A percentile compares a stretch with the other conserved stretches of the same genome.
phyloP scores from a whole-genome alignment of 2,797 vertebrate species.

The Psittacula echo region DNA sequence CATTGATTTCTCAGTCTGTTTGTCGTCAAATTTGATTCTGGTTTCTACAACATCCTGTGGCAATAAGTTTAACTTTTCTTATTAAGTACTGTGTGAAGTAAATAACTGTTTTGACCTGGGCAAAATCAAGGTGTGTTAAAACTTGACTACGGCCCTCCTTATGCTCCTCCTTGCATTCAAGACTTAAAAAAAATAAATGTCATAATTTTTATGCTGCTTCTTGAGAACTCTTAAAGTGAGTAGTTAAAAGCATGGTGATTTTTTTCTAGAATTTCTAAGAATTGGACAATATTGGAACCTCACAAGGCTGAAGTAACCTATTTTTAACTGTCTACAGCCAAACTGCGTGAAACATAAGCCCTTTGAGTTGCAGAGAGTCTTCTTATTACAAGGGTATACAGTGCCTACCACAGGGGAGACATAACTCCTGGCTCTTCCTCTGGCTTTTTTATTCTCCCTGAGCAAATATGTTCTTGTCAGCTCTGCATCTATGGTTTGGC shows the following conservation, averaged over 20 bases:
- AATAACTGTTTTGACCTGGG: background rate
- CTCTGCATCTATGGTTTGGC: conserved; percentile 40
- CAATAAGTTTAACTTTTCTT: background rate
- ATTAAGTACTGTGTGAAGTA: background rate
- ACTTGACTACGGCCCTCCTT: fast-evolving
- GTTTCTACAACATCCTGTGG: background rate
- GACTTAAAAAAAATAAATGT: background rate
- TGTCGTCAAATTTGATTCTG: background rate
- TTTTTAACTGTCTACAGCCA: background rate
- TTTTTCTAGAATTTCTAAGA: background rate
- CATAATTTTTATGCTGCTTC: background rate
- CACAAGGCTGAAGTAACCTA: background rate
- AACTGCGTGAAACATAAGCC: background rate
- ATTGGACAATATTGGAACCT: background rate
- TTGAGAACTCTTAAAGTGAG: background rate
- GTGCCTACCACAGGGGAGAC: conserved; percentile 47
- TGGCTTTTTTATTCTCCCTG: conserved; percentile 47
- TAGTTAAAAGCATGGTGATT: background rate
- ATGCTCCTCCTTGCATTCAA: background rate
- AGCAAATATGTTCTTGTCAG: conserved; percentile 60
- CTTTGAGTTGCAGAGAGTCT: background rate
- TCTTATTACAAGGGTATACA: conserved; percentile 40
- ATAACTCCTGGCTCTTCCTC: conserved; percentile 57
- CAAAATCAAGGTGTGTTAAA: background rate
- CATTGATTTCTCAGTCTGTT: background rate